These are phyloP conservation scores for Hyperoplus immaculatus DNA, from an alignment of 2,797 vertebrate genomes.

Conservation along the genomic window DNA sequence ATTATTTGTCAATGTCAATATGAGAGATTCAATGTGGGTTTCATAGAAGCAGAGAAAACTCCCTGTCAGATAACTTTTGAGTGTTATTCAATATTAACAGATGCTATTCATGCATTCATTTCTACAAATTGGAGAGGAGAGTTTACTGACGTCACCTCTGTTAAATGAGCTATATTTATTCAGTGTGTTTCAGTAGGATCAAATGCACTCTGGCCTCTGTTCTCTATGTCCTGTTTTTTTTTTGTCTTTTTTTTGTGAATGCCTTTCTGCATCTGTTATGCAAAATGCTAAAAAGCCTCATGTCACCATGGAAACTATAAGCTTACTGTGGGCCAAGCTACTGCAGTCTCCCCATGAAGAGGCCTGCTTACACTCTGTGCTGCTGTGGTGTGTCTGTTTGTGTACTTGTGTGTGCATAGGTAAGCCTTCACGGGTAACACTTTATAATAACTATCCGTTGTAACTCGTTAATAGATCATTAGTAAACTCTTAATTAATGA, in stretches of 20 bases:
- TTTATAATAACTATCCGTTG: too few relatives aligned
- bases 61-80: neutral
- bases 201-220: constrained; percentile 26
- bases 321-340: constrained; percentile 47
- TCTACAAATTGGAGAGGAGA: constrained; percentile 12
- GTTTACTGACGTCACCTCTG: constrained; percentile 9
- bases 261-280: constrained; percentile 63
- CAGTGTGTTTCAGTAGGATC: constrained; percentile 14
- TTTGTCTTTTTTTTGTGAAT: constrained; percentile 65
- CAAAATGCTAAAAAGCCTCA: constrained; percentile 66
- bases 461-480: too few relatives aligned
- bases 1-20: neutral
- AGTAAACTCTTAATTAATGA: too few relatives aligned
- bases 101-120: neutral
- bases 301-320: constrained; percentile 79
- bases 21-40: neutral
- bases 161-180: constrained; percentile 8
- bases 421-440: constrained; percentile 6
- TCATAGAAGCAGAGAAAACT: constrained; percentile 10
- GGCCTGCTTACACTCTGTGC: constrained; percentile 9
- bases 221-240: constrained; percentile 59
- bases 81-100: constrained; percentile 1
- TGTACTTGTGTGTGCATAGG: constrained; percentile 26
- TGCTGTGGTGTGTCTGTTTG: constrained; percentile 15
- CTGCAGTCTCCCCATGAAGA: constrained; percentile 54